Percentiles rank a stretch among this genome's conserved stretches.
phyloP scores from a whole-genome alignment of 2,797 vertebrate genomes.

The Vultur gryphus region DNA sequence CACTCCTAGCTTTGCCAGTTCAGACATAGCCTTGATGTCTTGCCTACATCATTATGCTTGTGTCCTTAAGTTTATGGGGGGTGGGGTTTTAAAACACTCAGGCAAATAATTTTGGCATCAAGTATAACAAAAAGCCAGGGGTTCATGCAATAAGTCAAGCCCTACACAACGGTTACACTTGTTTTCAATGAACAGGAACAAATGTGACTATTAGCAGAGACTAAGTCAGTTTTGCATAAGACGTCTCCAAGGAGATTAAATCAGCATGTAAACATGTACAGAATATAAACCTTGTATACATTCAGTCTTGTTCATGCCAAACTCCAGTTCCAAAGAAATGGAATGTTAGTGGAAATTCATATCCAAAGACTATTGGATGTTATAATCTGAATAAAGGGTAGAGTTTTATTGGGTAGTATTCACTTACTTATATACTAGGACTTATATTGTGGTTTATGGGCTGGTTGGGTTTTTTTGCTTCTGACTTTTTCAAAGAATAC shows the following conservation, averaged over 20 bases:
- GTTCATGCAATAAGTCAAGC: background rate
- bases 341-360: background rate
- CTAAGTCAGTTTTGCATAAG: background rate
- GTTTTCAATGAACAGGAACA: background rate
- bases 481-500: background rate
- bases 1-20: background rate
- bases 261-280: background rate
- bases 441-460: background rate
- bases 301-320: background rate
- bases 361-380: background rate
- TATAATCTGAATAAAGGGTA: background rate
- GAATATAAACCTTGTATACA: background rate
- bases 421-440: background rate
- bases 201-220: background rate
- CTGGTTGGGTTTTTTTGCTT: background rate
- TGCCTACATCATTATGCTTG: background rate
- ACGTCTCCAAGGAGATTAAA: background rate
- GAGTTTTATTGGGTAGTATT: background rate
- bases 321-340: background rate
- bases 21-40: background rate
- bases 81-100: background rate
- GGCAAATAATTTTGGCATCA: background rate
- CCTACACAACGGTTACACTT: background rate
- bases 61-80: background rate
- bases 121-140: background rate